Evolutionary conservation across 1,140 invertebrate species (phyloP).

Genomic region (Brachionus angularis): DNA sequence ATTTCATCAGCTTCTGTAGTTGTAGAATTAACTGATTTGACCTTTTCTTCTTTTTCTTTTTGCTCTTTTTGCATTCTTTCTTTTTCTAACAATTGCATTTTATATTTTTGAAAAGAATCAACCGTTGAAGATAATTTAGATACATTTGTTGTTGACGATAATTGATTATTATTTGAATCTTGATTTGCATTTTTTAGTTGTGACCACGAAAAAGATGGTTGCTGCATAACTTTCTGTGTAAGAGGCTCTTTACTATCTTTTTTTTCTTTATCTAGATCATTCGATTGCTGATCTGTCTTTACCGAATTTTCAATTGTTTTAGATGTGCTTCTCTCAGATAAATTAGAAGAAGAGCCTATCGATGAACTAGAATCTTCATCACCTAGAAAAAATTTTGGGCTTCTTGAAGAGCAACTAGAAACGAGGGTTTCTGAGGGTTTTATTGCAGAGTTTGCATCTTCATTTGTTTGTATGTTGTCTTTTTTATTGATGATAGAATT

Average conservation of each 20-base stretch:
- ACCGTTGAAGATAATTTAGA: too few species aligned
- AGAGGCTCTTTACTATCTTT: not conserved
- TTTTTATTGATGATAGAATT: not conserved
- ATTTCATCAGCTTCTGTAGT: not conserved
- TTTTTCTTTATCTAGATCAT: not conserved
- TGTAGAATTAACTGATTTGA: not conserved
- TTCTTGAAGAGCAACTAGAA: not conserved
- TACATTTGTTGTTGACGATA: too few species aligned
- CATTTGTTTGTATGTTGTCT: not conserved
- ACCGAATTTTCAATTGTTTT: not conserved
- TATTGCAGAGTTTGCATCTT: too few species aligned
- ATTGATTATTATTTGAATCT: not conserved
- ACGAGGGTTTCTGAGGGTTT: not conserved
- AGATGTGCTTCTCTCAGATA: not conserved
- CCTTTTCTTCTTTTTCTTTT: conserved; percentile 24
- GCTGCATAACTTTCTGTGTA: not conserved
- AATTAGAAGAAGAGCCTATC: not conserved
- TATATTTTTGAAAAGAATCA: conserved; percentile 41
- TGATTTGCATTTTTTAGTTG: conserved; percentile 17
- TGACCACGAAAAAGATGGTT: not conserved
- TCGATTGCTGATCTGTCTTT: not conserved
- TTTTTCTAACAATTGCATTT: conserved; percentile 22
- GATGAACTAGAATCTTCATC: not conserved
- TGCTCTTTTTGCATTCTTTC: conserved; percentile 21
- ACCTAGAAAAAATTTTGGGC: conserved; percentile 10